Evolutionary conservation across 2,113 vertebrate genomes (phyloP).

Genomic region (Odocoileus virginianus): DNA sequence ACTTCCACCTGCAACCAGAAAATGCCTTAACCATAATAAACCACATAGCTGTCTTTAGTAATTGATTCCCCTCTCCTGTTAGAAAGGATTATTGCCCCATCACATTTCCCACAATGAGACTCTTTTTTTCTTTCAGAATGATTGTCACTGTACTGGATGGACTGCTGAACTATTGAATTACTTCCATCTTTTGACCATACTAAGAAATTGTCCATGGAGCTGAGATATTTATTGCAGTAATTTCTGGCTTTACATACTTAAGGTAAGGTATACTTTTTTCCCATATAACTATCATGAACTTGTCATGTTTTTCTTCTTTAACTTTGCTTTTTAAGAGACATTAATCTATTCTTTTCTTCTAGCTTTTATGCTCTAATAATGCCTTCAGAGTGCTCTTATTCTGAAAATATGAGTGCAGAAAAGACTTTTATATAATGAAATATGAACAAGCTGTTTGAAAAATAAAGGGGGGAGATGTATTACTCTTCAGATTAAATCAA

Average conservation of each 20-base stretch:
- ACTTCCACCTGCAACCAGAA: not conserved
- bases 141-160: not conserved
- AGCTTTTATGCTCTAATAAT: not conserved
- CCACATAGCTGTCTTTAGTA: not conserved
- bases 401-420: slow-evolving; percentile 16
- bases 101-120: not conserved
- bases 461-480: slow-evolving; percentile 49
- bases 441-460: slow-evolving; percentile 35
- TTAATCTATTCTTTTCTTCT: not conserved
- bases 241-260: slow-evolving; percentile 1
- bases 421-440: slow-evolving; percentile 48
- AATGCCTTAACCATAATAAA: not conserved
- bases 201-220: not conserved
- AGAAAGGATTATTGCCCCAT: not conserved
- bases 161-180: not conserved
- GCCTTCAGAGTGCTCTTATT: not conserved
- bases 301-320: slow-evolving; percentile 8
- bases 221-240: slow-evolving; percentile 23
- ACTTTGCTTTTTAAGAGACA: slow-evolving; percentile 1
- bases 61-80: not conserved
- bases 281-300: not conserved
- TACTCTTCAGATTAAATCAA: slow-evolving; percentile 41
- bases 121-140: slow-evolving; percentile 45
- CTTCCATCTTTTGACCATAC: not conserved
- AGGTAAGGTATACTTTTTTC: slow-evolving; percentile 23